These are phyloP conservation scores for Gephyroberyx darwinii DNA, from an alignment of 2,797 vertebrate genomes.

Conservation along the genomic window DNA sequence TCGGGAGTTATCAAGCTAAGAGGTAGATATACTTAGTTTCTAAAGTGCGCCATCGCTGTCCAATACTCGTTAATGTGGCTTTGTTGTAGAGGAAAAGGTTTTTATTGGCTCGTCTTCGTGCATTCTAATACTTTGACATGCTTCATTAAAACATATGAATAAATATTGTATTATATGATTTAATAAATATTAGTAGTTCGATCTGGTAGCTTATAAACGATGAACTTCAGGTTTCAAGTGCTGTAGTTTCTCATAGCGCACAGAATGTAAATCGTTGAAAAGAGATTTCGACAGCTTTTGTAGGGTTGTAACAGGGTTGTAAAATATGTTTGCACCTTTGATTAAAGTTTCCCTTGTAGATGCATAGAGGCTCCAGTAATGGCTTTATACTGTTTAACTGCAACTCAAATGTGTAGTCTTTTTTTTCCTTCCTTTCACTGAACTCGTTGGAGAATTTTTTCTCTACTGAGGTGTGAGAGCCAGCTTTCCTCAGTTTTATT, in stretches of 20 bases:
- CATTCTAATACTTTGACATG: not conserved
- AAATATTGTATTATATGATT: no score
- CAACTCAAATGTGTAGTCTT: not conserved
- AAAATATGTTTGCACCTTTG: not conserved
- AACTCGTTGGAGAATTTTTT: not conserved
- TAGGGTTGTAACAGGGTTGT: not conserved
- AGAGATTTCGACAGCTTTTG: not conserved
- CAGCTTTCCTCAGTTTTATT: no score
- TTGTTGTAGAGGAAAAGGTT: constrained; percentile 39
- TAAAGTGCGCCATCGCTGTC: no score
- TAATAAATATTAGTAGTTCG: not conserved
- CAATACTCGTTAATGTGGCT: not conserved
- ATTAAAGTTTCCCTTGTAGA: constrained; percentile 10
- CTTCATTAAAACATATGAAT: no score
- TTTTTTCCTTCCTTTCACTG: not conserved
- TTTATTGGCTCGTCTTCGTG: not conserved
- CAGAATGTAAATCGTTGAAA: not conserved
- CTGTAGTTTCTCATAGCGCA: not conserved
- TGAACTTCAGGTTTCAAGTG: not conserved
- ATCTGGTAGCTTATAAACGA: not conserved
- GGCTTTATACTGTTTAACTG: not conserved
- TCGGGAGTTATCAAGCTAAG: constrained; percentile 49
- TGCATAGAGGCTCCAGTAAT: not conserved
- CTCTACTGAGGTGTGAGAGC: not conserved
- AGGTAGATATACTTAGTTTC: constrained; percentile 53